Evolutionary conservation across 2,888 invertebrate species (phyloP), one percentile per base, ranked within the genome.

Genomic region (Gasteruption jaculator): DNA sequence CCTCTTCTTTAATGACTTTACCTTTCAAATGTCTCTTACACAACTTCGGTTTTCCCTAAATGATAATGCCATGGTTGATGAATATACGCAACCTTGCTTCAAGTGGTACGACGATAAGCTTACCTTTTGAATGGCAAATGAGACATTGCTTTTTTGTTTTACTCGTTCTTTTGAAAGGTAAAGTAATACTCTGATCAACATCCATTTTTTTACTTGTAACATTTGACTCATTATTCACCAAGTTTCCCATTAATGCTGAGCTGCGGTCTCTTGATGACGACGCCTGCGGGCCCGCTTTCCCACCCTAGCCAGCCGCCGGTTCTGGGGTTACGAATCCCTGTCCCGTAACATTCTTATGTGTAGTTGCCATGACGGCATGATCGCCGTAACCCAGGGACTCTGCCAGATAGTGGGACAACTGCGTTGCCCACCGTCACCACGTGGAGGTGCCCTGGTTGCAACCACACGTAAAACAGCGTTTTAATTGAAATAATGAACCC

Each of bases 381-480:
- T 21, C 5, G 38, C 29, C 38, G n/a, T 38, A 12, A 33, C 38
- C 41, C 45, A 38, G 24, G 38, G 42, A 42, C 42, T 42, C 24
- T 27, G 45, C 42, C 38, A 12, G 38, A 40, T 38, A 11, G 39
- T 7, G 36, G 16, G 5, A 25, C 26, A 24, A 41, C 29, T 44
- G 37, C 29, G 33, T 38, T 45, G 45, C 38, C 41, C 36, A 21
- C 36, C 36, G 39, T 34, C 41, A 44, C 45, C 30, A 31, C 37
- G 37, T 30, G 41, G 41, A 42, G 38, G 36, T 45, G 41, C 33
- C 36, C 38, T 41, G 32, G 41, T n/a, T 24, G 24, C 33, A 41
- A 24, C 11, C 21, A 45, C 43, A 33, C n/a, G n/a, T n/a, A n/a
- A n/a, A n/a, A n/a, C n/a, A n/a, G n/a, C n/a, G n/a, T n/a, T n/a